Evolutionary conservation across 2,888 invertebrate genomes (phyloP).

Genomic region (Atrina japonica): DNA sequence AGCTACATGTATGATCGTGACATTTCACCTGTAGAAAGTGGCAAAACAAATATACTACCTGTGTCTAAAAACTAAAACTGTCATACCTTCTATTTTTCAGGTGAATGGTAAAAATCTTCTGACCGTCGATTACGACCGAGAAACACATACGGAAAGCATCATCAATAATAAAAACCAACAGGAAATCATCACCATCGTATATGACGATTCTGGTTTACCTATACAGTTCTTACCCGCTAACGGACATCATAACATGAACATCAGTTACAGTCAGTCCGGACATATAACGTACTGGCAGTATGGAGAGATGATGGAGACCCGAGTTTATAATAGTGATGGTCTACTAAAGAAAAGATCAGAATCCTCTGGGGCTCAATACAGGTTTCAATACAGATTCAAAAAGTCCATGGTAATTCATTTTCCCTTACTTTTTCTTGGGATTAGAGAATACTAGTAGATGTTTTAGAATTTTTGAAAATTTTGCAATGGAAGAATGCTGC

Average conservation of each 20-base stretch:
- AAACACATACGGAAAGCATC: slow-evolving; percentile 93
- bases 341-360: slow-evolving; percentile 93
- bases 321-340: slow-evolving; percentile 92
- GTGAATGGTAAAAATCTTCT: slow-evolving; percentile 95
- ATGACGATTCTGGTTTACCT: slow-evolving; percentile 94
- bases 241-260: slow-evolving; percentile 84
- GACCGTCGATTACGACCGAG: slow-evolving; percentile 95
- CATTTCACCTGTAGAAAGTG: no score
- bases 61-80: background rate
- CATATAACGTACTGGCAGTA: slow-evolving; percentile 95
- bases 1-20: no score
- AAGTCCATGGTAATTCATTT: slow-evolving; percentile 83
- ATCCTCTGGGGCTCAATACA: slow-evolving; percentile 90
- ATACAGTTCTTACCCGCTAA: slow-evolving; percentile 80
- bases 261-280: slow-evolving; percentile 93
- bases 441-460: no score
- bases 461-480: no score
- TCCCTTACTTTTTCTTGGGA: no score
- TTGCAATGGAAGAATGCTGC: no score
- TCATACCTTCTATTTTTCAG: slow-evolving; percentile 81
- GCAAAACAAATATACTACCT: background rate
- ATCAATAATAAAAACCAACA: slow-evolving; percentile 92
- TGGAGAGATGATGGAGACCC: slow-evolving; percentile 93
- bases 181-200: slow-evolving; percentile 91
- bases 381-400: slow-evolving; percentile 94